Evolutionary conservation across 1,140 invertebrate genomes (phyloP).

Genomic region (Bathynomus jamesi): DNA sequence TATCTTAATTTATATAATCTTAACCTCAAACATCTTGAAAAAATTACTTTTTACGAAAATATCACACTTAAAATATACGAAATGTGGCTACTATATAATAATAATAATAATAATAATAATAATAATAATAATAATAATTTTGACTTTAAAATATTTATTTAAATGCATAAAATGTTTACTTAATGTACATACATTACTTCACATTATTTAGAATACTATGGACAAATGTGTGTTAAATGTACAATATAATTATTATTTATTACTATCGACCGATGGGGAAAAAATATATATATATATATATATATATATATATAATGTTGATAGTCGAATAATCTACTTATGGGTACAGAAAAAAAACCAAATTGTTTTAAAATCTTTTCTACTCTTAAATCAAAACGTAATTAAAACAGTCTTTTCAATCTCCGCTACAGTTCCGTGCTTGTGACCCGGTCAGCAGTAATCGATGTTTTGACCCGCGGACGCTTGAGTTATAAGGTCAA

Average conservation of each 20-base stretch:
- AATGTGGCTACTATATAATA: background rate
- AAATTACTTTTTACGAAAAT: background rate
- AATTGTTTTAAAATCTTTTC: background rate
- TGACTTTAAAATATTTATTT: too few relatives aligned
- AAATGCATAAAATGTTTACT: too few relatives aligned
- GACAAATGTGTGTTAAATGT: too few relatives aligned
- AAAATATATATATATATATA: background rate
- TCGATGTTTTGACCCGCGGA: constrained; percentile 50
- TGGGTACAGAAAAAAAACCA: background rate
- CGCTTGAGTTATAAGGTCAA: constrained; percentile 53
- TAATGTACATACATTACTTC: too few relatives aligned
- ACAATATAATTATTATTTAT: too few relatives aligned
- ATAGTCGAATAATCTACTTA: too few relatives aligned
- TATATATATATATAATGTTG: background rate
- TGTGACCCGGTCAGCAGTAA: constrained; percentile 40
- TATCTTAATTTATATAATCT: background rate
- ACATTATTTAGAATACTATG: too few relatives aligned
- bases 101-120: background rate
- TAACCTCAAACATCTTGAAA: background rate
- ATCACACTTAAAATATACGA: background rate
- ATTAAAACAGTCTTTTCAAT: background rate
- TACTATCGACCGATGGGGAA: too few relatives aligned
- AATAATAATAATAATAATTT: too few relatives aligned
- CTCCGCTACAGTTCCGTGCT: too few relatives aligned
- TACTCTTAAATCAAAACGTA: background rate